Conservation (phyloP, 1,140 invertebrate genomes). For the Nephotettix cincticeps region DNA sequence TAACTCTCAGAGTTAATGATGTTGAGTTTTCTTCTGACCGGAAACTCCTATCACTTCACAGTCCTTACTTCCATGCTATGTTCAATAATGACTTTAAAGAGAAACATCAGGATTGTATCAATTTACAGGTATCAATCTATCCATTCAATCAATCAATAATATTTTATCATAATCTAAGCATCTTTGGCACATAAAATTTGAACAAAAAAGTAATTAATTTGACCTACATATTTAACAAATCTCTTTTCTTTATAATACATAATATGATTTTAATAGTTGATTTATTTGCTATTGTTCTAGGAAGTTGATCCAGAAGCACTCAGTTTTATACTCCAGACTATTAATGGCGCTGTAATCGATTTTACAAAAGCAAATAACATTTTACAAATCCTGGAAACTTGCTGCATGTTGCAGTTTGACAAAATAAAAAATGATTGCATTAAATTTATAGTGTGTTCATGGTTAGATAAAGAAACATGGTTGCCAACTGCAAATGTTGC, state of each 20-base stretch:
- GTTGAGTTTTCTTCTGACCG: constrained; percentile 47
- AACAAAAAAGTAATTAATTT: not conserved
- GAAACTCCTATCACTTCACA: constrained; percentile 49
- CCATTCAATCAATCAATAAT: not conserved
- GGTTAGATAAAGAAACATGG: constrained; percentile 50
- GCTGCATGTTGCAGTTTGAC: constrained; percentile 49
- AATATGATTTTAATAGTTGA: not conserved
- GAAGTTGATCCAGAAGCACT: constrained; percentile 50
- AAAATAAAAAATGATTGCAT: constrained; percentile 47
- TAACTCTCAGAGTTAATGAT: constrained; percentile 33
- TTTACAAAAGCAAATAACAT: constrained; percentile 44
- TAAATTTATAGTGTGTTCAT: constrained; percentile 45
- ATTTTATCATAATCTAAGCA: not conserved
- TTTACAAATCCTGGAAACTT: constrained; percentile 49
- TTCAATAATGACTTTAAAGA: constrained; percentile 51
- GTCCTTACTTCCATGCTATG: constrained; percentile 53
- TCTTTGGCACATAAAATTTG: not conserved
- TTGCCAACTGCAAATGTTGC: constrained; percentile 50
- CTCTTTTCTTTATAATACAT: not conserved
- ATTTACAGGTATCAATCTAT: constrained; percentile 34
- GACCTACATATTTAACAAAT: not conserved
- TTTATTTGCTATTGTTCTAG: constrained; percentile 39
- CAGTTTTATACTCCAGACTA: constrained; percentile 49
- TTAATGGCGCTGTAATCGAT: constrained; percentile 48
- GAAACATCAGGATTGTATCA: constrained; percentile 44